Conservation (phyloP, 2,113 vertebrate genomes). For the Amphiprion percula region DNA sequence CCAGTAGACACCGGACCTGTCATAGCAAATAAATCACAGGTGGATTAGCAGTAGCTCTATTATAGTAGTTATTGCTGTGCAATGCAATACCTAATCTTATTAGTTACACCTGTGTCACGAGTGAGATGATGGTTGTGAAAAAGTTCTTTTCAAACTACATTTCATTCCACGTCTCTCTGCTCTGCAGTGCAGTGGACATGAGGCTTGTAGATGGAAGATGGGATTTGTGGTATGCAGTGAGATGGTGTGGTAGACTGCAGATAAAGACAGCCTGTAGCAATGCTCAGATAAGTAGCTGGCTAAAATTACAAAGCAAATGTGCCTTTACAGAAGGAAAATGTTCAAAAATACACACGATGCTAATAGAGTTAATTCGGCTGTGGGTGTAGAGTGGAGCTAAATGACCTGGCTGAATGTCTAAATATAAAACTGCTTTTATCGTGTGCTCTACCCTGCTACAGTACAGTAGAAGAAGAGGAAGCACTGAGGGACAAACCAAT, state of each 20-base stretch:
- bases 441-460: slow-evolving; percentile 25
- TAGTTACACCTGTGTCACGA: background rate
- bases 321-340: slow-evolving; percentile 26
- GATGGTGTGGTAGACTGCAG: background rate
- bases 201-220: background rate
- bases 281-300: slow-evolving; percentile 40
- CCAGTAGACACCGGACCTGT: background rate
- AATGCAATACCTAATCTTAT: slow-evolving; percentile 4
- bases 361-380: slow-evolving; percentile 55
- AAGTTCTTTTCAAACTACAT: background rate
- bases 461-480: slow-evolving; percentile 29
- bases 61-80: background rate
- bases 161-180: background rate
- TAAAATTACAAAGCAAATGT: slow-evolving; percentile 38
- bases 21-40: slow-evolving; percentile 1
- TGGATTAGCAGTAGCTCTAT: background rate
- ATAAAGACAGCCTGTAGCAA: slow-evolving; percentile 8
- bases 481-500: slow-evolving; percentile 24
- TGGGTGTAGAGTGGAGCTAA: slow-evolving; percentile 51
- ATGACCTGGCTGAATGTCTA: slow-evolving; percentile 56
- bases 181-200: background rate
- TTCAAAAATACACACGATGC: slow-evolving; percentile 44
- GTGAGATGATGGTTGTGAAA: background rate
- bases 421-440: slow-evolving; percentile 49
- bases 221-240: background rate